Base-by-base conservation (phyloP, 2,797 vertebrate genomes). In the Pseudomugil gertrudae region DNA sequence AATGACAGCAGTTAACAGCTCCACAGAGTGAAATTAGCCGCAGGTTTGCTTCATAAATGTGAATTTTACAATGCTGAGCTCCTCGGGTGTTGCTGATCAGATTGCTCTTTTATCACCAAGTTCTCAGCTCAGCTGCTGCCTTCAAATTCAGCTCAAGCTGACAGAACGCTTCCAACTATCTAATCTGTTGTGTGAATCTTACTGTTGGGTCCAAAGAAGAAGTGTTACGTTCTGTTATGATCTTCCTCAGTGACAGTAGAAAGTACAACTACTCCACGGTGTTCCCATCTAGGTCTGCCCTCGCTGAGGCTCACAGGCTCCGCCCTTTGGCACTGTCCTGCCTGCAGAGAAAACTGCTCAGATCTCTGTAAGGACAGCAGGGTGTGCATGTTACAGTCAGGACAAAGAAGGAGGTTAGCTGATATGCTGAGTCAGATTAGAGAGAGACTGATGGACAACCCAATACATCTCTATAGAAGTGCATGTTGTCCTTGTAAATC, bases 351-450 rank as follows among this genome's bases (percentile, higher is more conserved):
- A 71, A 69, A 50, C 35, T 52, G 63, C 14, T 61, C 5, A 29
- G 48, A 35, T 55, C 36, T 0, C 26, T n/a, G 29, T 29, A 3
- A 58, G 63, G 65, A 75, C 30, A 11, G 6, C 0, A 4, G 53
- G 48, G 57, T 17, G 17, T 5, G 47, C 38, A 19, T n/a, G n/a
- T n/a, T n/a, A 40, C 36, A 17, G 14, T 38, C 3, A 40, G 13
- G 30, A 65, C 5, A 53, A 11, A 59, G 47, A 38, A 35, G 63
- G 57, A 60, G 38, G 40, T 52, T 21, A 57, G 59, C 36, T 17
- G 62, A 74, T 45, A 66, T 80, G 74, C 79, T 82, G 81, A 84
- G 74, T 86, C 84, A 84, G 74, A 55, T 47, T 59, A 62, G 54
- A 63, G 69, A 60, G 51, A 68, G 9, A 57, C 55, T 78, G 78